Conservation (phyloP, 1,140 invertebrate genomes). For the Drosophila busckii region DNA sequence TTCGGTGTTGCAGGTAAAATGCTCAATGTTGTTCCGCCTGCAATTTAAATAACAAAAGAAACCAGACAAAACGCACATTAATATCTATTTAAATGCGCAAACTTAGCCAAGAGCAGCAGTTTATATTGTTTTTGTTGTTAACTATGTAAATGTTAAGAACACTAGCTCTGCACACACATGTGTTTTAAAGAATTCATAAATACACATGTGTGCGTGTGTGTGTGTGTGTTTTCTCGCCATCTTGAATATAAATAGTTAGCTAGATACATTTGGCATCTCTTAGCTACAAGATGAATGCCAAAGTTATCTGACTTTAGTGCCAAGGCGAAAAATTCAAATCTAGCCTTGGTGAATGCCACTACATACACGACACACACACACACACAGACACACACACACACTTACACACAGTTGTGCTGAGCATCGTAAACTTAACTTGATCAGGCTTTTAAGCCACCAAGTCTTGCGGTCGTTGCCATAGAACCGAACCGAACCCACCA, state of each 20-base stretch:
- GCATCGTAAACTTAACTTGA: constrained; percentile 37
- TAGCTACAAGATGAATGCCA: constrained; percentile 72
- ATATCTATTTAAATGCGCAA: constrained; percentile 19
- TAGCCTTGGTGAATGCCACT: constrained; percentile 58
- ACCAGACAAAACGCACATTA: constrained; percentile 14
- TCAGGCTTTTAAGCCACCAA: constrained; percentile 61
- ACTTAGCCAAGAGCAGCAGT: constrained; percentile 12
- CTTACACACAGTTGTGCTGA: background rate
- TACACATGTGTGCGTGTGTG: constrained; percentile 16
- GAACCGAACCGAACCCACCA: constrained; percentile 29
- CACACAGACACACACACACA: constrained; percentile 7
- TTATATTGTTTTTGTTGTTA: no score
- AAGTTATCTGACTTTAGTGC: constrained; percentile 73
- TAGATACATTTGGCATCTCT: constrained; percentile 39
- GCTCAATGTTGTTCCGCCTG: constrained; percentile 51
- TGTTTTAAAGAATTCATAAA: background rate
- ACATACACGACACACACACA: constrained; percentile 16
- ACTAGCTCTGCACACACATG: constrained; percentile 23
- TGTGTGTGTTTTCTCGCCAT: constrained; percentile 16
- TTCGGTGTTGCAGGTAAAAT: constrained; percentile 12
- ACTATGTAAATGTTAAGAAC: constrained; percentile 55
- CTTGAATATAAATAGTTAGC: constrained; percentile 14
- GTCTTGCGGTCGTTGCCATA: constrained; percentile 47
- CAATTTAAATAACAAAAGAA: constrained; percentile 72
- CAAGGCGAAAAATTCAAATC: constrained; percentile 69